These are phyloP conservation scores for Parauchenoglanis punctatus DNA, from an alignment of 2,797 vertebrate species.

Conservation along the genomic window DNA sequence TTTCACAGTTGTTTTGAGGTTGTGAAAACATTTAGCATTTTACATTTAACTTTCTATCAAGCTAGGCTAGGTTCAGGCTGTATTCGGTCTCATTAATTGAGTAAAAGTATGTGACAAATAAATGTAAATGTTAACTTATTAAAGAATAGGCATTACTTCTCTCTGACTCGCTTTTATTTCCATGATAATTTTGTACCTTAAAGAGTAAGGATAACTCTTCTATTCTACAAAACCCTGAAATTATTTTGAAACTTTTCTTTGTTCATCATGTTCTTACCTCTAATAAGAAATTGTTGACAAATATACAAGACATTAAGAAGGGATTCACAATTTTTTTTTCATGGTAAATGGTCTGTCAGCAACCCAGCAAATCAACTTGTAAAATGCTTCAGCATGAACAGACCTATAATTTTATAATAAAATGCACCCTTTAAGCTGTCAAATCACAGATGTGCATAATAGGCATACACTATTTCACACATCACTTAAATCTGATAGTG, in stretches of 20 bases:
- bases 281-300: constrained; percentile 1
- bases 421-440: constrained; percentile 4
- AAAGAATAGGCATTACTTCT: neutral
- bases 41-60: neutral
- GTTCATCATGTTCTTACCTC: neutral
- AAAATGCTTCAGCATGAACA: constrained; percentile 7
- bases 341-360: constrained; percentile 1
- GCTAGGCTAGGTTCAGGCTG: neutral
- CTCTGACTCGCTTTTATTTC: neutral
- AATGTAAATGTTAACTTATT: neutral
- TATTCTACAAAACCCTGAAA: neutral
- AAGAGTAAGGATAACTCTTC: neutral
- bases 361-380: neutral
- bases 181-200: neutral
- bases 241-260: neutral
- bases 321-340: neutral
- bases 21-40: neutral
- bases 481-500: neutral
- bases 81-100: neutral
- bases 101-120: neutral
- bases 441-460: constrained; percentile 10
- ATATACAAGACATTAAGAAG: neutral
- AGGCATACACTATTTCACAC: constrained; percentile 5
- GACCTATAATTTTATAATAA: constrained; percentile 6
- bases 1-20: neutral